Percentiles rank a stretch among this genome's conserved stretches.
phyloP scores from a whole-genome alignment of 2,113 vertebrate species.

The Semnornis frantzii region DNA sequence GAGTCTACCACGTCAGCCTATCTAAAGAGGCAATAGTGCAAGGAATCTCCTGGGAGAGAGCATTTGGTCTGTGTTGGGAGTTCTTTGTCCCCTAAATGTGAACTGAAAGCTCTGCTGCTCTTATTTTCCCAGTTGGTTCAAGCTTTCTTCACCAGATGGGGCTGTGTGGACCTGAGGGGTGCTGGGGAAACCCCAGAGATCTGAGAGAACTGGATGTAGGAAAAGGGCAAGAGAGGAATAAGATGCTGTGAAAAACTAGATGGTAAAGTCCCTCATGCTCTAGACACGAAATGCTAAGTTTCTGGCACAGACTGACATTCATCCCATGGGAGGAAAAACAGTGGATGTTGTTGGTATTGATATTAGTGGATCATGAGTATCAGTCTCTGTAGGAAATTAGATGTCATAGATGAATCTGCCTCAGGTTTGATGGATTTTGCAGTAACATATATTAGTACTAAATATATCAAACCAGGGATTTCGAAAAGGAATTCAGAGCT shows the following conservation, averaged over 20 bases:
- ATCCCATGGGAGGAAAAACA: neutral
- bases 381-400: neutral
- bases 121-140: neutral
- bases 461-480: neutral
- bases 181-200: neutral
- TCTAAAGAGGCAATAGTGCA: slow-evolving; percentile 3
- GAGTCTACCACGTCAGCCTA: neutral
- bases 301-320: neutral
- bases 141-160: neutral
- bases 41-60: slow-evolving; percentile 10
- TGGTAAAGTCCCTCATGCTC: neutral
- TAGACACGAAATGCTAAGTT: neutral
- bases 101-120: neutral
- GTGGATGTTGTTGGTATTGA: neutral
- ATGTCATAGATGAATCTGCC: neutral
- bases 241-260: neutral
- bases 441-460: neutral
- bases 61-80: neutral
- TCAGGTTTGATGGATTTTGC: neutral
- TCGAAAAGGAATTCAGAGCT: neutral
- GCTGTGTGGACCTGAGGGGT: neutral
- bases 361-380: neutral
- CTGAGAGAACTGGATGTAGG: neutral
- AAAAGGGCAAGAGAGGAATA: neutral
- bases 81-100: slow-evolving; percentile 14